Evolutionary conservation across 2,113 vertebrate species (phyloP).

Genomic region (Podilymbus podiceps): DNA sequence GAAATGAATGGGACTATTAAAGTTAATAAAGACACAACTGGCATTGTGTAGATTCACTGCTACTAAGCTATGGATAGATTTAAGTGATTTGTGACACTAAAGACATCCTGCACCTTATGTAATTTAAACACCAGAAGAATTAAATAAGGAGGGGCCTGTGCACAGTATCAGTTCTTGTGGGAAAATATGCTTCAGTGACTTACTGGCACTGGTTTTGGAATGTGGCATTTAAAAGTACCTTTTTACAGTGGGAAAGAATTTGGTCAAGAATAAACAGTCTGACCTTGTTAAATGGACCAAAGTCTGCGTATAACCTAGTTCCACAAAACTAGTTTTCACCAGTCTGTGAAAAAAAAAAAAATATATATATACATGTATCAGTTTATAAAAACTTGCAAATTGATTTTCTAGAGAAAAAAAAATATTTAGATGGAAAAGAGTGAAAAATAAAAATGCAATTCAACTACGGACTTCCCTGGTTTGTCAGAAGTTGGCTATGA

Average conservation of each 20-base stretch:
- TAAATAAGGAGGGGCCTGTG: constrained; percentile 65
- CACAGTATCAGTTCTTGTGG: constrained; percentile 81
- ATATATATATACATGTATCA: neutral
- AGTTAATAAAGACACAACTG: neutral
- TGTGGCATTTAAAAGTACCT: constrained; percentile 87
- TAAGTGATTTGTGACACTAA: constrained; percentile 22
- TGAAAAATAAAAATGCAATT: neutral
- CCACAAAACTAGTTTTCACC: constrained; percentile 71
- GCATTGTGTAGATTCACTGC: neutral
- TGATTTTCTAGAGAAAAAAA: constrained; percentile 12
- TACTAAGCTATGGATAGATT: neutral
- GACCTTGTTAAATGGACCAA: constrained; percentile 83
- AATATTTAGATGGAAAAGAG: neutral
- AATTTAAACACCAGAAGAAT: constrained; percentile 55
- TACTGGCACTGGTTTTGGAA: constrained; percentile 82
- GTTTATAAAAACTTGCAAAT: constrained; percentile 16
- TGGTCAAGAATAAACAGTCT: constrained; percentile 84
- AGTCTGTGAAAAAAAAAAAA: constrained; percentile 27
- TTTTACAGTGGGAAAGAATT: constrained; percentile 88
- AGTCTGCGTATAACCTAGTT: constrained; percentile 71
- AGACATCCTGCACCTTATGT: constrained; percentile 47
- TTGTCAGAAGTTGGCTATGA: neutral
- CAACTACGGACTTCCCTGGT: neutral
- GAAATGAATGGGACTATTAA: neutral
- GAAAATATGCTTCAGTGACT: constrained; percentile 86